Evolutionary conservation across 2,797 vertebrate genomes (phyloP), one percentile per base, ranked within the genome.

Genomic region (Martes flavigula): DNA sequence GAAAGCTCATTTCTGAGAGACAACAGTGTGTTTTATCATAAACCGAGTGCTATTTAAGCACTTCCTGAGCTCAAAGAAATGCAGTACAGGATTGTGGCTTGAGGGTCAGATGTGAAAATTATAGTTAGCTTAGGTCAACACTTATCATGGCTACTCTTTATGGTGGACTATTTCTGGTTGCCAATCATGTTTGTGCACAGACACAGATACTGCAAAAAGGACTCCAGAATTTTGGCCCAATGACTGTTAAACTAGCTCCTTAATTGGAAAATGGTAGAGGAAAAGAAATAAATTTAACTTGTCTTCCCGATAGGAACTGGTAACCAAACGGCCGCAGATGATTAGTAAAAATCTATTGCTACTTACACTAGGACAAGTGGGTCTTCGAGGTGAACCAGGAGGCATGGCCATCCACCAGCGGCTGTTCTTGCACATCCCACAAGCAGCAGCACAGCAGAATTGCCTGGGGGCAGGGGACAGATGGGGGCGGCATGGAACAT

Each of bases 11-110:
- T 70, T 68, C 73, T 86, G 30, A 70, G 72, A 92, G 75, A 81
- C 40, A 51, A 43, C 54, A 75, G 38, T 58, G 51, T 60, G 9
- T 92, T 60, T 81, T 77, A 27, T 82, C 32, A 40, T 77, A 58
- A 88, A 72, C 43, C 11, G n/a, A 91, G 78, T 64, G 25, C 32
- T 94, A 35, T 81, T 94, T 32, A 51, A 94, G 92, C 92, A 66
- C 77, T 54, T 73, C 25, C 60, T 38, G 64, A 81, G 75, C 68
- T 78, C 20, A 82, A 15, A 62, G 48, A 79, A 73, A 46, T 14
- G 27, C 35, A 75, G 56, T 18, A 38, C 4, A 66, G n/a, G 64
- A 30, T 38, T 5, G 35, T 72, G 68, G 56, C n/a, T 20, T n/a
- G 51, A 43, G 46, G 51, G 75, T 89, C 84, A 54, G 79, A 64